Percentiles rank a stretch among this genome's conserved stretches.
Evolutionary conservation across 2,113 vertebrate species (phyloP).

Genomic region (Chloroceryle aenea): DNA sequence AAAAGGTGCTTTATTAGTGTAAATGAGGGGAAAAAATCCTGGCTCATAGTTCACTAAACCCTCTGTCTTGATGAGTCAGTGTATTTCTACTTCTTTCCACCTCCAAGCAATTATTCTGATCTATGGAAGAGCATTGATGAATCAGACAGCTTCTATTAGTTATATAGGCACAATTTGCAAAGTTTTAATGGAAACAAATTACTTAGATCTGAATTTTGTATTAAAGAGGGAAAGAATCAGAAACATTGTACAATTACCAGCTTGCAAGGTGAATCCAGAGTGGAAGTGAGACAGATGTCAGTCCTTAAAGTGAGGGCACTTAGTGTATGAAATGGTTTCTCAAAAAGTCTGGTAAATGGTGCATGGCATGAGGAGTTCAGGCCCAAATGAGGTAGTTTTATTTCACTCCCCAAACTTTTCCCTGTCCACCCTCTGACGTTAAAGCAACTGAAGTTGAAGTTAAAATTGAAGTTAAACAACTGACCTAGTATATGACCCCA

Average conservation of each 20-base stretch:
- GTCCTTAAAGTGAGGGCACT: not conserved
- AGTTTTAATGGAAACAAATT: constrained; percentile 27
- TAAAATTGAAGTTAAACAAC: not conserved
- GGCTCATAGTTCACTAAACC: constrained; percentile 27
- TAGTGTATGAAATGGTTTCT: not conserved
- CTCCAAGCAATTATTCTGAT: constrained; percentile 60
- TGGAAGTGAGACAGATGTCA: not conserved
- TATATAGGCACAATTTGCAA: not conserved
- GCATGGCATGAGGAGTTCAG: not conserved
- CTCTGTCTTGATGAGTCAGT: constrained; percentile 42
- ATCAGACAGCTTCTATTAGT: constrained; percentile 17
- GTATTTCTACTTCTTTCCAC: constrained; percentile 26
- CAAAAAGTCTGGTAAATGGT: not conserved
- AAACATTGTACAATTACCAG: not conserved
- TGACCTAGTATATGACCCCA: not conserved
- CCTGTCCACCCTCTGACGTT: not conserved
- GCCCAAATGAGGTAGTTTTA: not conserved
- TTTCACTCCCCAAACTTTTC: not conserved
- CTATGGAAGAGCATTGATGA: constrained; percentile 14
- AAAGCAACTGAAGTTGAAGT: too few relatives aligned
- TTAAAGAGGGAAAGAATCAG: not conserved
- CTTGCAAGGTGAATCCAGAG: not conserved
- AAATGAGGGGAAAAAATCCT: constrained; percentile 31
- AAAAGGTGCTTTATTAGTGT: constrained; percentile 12
- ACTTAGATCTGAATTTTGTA: not conserved